A percentile compares a stretch with the other conserved stretches of the same genome.
phyloP scores from a whole-genome alignment of 2,888 invertebrate species.

The Venusia cambrica region DNA sequence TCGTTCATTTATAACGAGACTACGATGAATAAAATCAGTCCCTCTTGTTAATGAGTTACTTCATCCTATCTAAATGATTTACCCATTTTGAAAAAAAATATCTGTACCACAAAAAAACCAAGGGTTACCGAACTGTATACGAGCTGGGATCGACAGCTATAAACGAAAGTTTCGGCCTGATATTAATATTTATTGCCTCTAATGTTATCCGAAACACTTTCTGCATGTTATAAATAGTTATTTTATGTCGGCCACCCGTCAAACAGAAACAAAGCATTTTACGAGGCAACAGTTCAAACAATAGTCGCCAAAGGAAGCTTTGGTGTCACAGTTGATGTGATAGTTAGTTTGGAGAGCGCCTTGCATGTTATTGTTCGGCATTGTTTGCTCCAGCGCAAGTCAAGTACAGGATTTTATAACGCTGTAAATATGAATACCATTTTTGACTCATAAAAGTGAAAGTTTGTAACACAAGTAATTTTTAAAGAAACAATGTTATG shows the following conservation, averaged over 20 bases:
- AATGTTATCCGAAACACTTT: conserved; percentile 62
- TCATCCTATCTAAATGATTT: too few species aligned
- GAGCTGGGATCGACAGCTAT: conserved; percentile 41
- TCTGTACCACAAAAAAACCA: too few species aligned
- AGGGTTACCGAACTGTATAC: conserved; percentile 22
- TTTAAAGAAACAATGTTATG: too few species aligned
- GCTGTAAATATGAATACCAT: conserved; percentile 7
- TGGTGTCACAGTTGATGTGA: conserved; percentile 2
- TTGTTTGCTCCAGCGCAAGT: conserved; percentile 40
- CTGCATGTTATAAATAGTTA: conserved; percentile 70
- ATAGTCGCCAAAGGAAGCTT: conserved; percentile 3
- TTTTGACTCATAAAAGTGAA: conserved; percentile 13
- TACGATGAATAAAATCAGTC: too few species aligned
- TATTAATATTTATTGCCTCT: conserved; percentile 73
- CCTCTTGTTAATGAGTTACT: too few species aligned
- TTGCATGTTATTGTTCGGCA: conserved; percentile 9
- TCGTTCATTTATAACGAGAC: too few species aligned
- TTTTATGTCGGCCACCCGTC: conserved; percentile 68
- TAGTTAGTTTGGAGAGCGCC: conserved; percentile 5
- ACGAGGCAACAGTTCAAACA: conserved; percentile 32
- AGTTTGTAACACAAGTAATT: too few species aligned
- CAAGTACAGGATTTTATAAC: conserved; percentile 5
- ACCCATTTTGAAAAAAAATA: too few species aligned
- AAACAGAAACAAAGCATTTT: conserved; percentile 64
- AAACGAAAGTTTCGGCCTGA: conserved; percentile 61